phyloP scores from a whole-genome alignment of 1,140 invertebrate species.

The Drosophila auraria region DNA sequence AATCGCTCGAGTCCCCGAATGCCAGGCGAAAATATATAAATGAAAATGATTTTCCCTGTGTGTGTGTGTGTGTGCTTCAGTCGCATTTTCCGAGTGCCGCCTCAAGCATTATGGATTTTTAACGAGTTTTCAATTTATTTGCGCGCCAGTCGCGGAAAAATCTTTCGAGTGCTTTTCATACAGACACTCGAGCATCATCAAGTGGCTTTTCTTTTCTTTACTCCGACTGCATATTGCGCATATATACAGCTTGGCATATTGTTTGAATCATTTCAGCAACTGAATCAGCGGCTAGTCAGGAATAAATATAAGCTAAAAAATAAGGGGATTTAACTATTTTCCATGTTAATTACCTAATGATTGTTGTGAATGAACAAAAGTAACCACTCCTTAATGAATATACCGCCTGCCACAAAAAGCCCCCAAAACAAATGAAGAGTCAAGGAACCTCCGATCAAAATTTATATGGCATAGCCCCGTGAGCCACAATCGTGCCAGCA shows the following conservation, averaged over 20 bases:
- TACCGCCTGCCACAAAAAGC: neutral
- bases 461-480: constrained; percentile 37
- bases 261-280: constrained; percentile 38
- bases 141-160: constrained; percentile 72
- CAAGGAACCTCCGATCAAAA: constrained; percentile 18
- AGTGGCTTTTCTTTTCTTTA: constrained; percentile 64
- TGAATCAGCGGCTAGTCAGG: constrained; percentile 48
- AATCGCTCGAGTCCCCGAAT: constrained; percentile 4
- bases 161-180: constrained; percentile 82
- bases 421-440: constrained; percentile 15
- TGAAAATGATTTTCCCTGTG: constrained; percentile 16
- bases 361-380: neutral
- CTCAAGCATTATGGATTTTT: constrained; percentile 84
- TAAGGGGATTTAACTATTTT: neutral
- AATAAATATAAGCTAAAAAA: neutral
- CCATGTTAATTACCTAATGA: constrained; percentile 17
- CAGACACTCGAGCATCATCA: constrained; percentile 81
- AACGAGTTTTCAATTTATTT: constrained; percentile 85
- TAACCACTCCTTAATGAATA: constrained; percentile 9
- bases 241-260: constrained; percentile 25
- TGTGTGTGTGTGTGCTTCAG: constrained; percentile 10
- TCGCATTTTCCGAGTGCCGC: constrained; percentile 53
- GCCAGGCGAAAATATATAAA: constrained; percentile 17
- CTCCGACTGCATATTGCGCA: constrained; percentile 23
- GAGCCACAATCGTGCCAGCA: constrained; percentile 63